Percentiles rank a stretch among this genome's conserved stretches.
These are phyloP conservation scores for Protophormia terraenovae DNA, from an alignment of 2,888 invertebrate species.

Conservation along the genomic window DNA sequence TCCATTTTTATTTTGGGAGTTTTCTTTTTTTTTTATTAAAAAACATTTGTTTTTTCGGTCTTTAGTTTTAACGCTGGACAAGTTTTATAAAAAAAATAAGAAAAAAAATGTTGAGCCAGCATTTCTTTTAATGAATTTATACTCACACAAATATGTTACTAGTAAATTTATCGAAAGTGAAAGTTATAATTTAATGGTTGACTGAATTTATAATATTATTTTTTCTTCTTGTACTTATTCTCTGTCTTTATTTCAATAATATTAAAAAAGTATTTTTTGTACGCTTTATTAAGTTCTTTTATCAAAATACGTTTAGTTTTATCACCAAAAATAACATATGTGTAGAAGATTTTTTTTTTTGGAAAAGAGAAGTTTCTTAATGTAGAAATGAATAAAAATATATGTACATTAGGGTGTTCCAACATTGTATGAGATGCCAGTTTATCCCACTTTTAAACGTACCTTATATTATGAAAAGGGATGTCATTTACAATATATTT, in stretches of 20 bases:
- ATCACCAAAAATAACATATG: not conserved
- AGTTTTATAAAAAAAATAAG: not conserved
- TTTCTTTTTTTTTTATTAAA: not conserved
- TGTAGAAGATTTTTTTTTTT: not conserved
- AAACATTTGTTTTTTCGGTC: not conserved
- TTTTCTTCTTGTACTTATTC: not conserved
- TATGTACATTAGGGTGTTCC: no score
- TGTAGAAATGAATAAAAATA: no score
- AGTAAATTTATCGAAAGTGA: constrained; percentile 23
- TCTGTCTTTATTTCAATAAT: not conserved
- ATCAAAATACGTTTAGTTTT: not conserved
- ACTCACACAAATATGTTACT: not conserved
- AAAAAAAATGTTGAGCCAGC: not conserved
- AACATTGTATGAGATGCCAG: no score
- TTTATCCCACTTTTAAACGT: no score
- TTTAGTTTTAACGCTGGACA: not conserved
- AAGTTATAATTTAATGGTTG: constrained; percentile 28
- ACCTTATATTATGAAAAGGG: no score
- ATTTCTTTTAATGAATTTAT: not conserved
- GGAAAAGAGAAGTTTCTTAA: not conserved
- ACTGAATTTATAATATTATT: not conserved
- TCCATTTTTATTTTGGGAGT: not conserved
- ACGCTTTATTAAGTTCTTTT: not conserved
- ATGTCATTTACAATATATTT: no score
- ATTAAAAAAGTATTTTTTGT: not conserved